Evolutionary conservation across 1,140 invertebrate genomes (phyloP).

Genomic region (Lithobius niger): DNA sequence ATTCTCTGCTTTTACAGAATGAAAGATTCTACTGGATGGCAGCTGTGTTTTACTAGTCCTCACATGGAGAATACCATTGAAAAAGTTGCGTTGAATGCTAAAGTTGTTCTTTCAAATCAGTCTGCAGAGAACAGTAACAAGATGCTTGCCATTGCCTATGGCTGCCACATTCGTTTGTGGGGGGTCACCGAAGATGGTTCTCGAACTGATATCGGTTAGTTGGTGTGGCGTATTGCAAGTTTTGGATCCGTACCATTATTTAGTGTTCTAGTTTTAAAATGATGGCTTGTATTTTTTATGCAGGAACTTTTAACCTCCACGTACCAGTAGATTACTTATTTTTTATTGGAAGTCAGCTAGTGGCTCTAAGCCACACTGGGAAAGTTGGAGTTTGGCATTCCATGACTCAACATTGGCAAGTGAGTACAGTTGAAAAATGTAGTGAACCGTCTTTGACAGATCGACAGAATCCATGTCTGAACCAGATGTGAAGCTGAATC

Average conservation of each 20-base stretch:
- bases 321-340: conserved; percentile 89
- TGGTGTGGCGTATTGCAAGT: too few species aligned
- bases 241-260: background rate
- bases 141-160: conserved; percentile 78
- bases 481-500: too few species aligned
- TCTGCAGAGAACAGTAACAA: conserved; percentile 43
- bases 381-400: conserved; percentile 98
- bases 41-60: conserved; percentile 83
- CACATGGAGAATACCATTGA: conserved; percentile 80
- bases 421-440: conserved; percentile 24
- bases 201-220: conserved; percentile 56
- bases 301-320: conserved; percentile 71
- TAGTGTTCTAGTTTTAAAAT: background rate
- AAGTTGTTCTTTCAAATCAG: conserved; percentile 46
- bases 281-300: conserved; percentile 19
- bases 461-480: too few species aligned
- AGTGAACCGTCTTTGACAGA: too few species aligned
- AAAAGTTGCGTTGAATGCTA: conserved; percentile 85
- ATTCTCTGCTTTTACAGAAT: conserved; percentile 40
- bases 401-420: conserved; percentile 90
- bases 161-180: conserved; percentile 75
- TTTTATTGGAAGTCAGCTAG: conserved; percentile 93
- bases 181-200: conserved; percentile 39
- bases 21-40: conserved; percentile 92
- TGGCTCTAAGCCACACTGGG: conserved; percentile 82